Conservation (phyloP, 2,888 invertebrate genomes). For the Crematogaster levior region DNA sequence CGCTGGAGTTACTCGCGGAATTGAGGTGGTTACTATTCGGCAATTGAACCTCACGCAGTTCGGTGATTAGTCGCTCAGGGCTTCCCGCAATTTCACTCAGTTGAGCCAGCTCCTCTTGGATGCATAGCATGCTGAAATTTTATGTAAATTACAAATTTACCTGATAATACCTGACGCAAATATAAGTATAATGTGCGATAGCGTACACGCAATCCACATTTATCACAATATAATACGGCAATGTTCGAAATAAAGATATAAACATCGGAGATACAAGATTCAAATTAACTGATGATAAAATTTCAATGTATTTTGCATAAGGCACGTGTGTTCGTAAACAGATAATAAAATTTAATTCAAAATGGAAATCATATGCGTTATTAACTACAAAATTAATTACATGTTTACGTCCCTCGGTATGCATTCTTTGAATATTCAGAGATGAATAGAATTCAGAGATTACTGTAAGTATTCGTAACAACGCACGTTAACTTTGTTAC, state of each 20-base stretch:
- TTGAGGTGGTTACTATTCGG: constrained; percentile 77
- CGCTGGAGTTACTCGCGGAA: constrained; percentile 79
- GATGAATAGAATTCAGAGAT: neutral
- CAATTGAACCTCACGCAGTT: constrained; percentile 77
- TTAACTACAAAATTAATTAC: neutral
- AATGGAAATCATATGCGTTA: neutral
- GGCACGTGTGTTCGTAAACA: neutral
- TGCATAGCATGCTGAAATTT: constrained; percentile 88
- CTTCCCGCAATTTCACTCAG: constrained; percentile 84
- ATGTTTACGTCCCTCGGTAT: neutral
- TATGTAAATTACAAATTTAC: constrained; percentile 5
- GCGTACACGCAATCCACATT: neutral
- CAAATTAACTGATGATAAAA: constrained; percentile 4
- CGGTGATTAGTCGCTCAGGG: constrained; percentile 75
- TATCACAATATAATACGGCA: neutral
- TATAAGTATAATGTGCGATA: neutral
- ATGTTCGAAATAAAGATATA: constrained; percentile 6
- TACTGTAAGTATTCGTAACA: neutral
- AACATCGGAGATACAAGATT: neutral
- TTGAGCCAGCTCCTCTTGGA: constrained; percentile 89
- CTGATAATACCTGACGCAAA: neutral
- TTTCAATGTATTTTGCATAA: neutral
- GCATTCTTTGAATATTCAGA: neutral
- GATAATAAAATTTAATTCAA: neutral
- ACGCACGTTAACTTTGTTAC: neutral